phyloP scores from a whole-genome alignment of 2,113 vertebrate species.

The Fukomys damarensis region DNA sequence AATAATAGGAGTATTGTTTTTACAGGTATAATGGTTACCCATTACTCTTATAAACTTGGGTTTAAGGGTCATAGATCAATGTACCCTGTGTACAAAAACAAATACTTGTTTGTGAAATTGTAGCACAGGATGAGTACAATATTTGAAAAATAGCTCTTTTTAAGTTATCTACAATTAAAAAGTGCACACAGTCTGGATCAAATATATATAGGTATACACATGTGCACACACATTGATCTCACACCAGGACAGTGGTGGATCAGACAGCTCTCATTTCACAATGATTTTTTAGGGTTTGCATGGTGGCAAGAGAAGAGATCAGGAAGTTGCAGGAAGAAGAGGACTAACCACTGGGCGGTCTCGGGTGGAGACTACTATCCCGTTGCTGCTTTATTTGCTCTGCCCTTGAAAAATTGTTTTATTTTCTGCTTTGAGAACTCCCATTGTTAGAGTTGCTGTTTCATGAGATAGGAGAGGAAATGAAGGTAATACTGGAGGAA shows the following conservation, averaged over 20 bases:
- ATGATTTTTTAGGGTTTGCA: background rate
- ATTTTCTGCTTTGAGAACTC: background rate
- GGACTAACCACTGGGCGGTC: background rate
- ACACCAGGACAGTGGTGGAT: background rate
- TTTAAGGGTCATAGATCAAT: background rate
- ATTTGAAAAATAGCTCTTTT: constrained; percentile 1
- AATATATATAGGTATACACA: background rate
- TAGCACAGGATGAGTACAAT: background rate
- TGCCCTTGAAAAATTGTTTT: constrained; percentile 11
- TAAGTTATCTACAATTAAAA: background rate
- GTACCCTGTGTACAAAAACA: background rate
- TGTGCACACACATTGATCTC: background rate
- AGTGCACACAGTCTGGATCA: background rate
- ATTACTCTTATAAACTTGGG: background rate
- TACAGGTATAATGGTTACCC: background rate
- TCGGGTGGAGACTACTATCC: background rate
- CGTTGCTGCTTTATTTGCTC: background rate
- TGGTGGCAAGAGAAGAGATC: background rate
- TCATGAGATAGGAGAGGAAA: background rate
- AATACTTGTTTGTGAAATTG: background rate
- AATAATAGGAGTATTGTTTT: background rate
- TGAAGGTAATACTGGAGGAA: background rate
- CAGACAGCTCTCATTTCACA: background rate
- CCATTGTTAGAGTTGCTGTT: background rate
- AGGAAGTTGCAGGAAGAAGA: background rate